Evolutionary conservation across 2,888 invertebrate genomes (phyloP), one percentile per base, ranked within the genome.

Genomic region (Acanthosoma haemorrhoidale): DNA sequence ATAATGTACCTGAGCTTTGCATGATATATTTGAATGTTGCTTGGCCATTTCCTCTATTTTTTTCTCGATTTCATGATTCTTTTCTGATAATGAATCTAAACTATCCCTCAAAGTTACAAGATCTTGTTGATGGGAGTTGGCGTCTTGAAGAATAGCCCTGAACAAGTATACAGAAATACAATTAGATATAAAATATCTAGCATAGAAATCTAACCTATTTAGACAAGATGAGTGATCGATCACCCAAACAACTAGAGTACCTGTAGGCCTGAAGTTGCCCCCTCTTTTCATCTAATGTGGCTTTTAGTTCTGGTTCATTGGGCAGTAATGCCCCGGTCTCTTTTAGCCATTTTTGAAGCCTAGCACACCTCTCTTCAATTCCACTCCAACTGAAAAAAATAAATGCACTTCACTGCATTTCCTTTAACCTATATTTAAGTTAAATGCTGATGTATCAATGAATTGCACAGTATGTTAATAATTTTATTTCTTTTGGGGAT

Each of bases 271-370:
- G 92, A 39, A 96, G 81, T 79, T 95, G 94, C 43, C 88, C 88
- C 72, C 92, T 88, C 80, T 96, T 96, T 79, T 96, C 96, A 80
- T 96, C 95, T 71, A 96, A 81, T 0, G 92, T 94, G 0, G 92
- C 88, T 77, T 89, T 92, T 3, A 93, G 79, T 78, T 91, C 90
- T 41, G 94, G 86, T 75, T 94, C 91, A 68, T 85, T 84, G 0
- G 90, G 89, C 25, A 96, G 80, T 75, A 90, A 87, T 72, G 85
- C 84, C 77, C 93, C 92, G 6, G 89, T 86, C 68, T 86, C 84
- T 43, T 85, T 84, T 69, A 96, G 79, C 96, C 96, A 96, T 67
- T 84, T 83, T 76, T 89, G 86, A 29, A 96, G 87, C 51, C 84
- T 86, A 69, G 90, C 90, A 13, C 91, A 85, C 75, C 89, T 88